Conservation (phyloP, 2,888 invertebrate species). For the Hesperia comma region DNA sequence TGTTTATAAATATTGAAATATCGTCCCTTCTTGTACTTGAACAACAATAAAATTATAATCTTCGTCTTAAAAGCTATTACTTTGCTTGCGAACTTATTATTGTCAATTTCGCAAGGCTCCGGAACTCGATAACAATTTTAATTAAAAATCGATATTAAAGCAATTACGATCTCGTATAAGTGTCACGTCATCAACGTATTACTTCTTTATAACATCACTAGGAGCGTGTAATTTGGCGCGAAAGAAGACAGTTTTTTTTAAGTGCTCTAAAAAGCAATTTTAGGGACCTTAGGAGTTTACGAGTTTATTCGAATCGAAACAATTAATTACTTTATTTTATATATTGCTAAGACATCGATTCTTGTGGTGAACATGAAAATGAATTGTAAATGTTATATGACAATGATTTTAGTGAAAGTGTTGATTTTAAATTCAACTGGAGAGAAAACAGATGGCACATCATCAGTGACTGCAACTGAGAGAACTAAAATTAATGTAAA, state of each 20-base stretch:
- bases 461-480: conserved; percentile 10
- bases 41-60: conserved; percentile 22
- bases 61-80: conserved; percentile 41
- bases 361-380: background rate
- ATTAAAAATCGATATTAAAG: conserved; percentile 43
- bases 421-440: background rate
- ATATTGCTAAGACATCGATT: background rate
- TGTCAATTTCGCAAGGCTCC: conserved; percentile 41
- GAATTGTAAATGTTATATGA: background rate
- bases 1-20: conserved; percentile 20
- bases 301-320: background rate
- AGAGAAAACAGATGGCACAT: background rate
- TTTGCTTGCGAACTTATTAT: conserved; percentile 37
- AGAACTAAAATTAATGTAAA: background rate
- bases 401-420: background rate
- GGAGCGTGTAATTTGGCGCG: conserved; percentile 14
- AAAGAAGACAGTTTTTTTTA: background rate
- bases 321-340: too few relatives aligned
- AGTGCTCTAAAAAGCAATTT: background rate
- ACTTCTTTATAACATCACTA: conserved; percentile 14
- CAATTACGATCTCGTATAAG: conserved; percentile 34
- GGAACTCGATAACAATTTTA: conserved; percentile 44
- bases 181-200: conserved; percentile 13
- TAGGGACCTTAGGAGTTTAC: background rate
- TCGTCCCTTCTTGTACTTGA: conserved; percentile 21